These are phyloP conservation scores for Eurytoma adleriae DNA, from an alignment of 2,888 invertebrate genomes.

Conservation along the genomic window DNA sequence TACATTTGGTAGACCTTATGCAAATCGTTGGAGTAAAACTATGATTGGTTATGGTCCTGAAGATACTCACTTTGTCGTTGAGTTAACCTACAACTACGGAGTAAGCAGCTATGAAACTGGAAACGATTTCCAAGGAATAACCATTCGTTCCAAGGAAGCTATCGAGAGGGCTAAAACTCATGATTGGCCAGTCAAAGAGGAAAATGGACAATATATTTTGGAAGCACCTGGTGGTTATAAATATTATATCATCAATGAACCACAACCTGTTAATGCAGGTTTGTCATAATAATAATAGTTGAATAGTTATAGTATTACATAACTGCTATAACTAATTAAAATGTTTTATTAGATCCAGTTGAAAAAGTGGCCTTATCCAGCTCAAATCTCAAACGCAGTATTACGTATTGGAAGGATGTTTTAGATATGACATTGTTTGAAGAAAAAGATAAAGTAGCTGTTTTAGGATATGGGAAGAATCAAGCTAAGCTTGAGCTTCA, in stretches of 20 bases:
- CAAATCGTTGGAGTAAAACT: conserved; percentile 98
- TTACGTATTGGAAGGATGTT: conserved; percentile 90
- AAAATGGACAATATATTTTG: conserved; percentile 81
- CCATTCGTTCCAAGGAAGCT: conserved; percentile 87
- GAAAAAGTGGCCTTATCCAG: conserved; percentile 87
- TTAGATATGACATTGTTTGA: conserved; percentile 85
- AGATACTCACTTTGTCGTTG: conserved; percentile 95
- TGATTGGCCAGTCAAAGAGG: conserved; percentile 85
- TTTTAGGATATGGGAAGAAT: conserved; percentile 84
- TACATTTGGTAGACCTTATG: conserved; percentile 87
- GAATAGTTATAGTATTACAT: background rate
- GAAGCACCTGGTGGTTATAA: conserved; percentile 95
- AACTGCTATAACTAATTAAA: conserved; percentile 7
- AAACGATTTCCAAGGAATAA: conserved; percentile 93
- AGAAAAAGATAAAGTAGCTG: conserved; percentile 79
- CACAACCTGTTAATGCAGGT: conserved; percentile 83
- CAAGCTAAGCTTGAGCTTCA: conserved; percentile 88
- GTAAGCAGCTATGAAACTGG: conserved; percentile 91
- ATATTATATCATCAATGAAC: conserved; percentile 87
- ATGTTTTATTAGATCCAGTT: conserved; percentile 82
- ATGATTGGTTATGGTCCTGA: conserved; percentile 99
- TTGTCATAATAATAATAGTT: conserved; percentile 54
- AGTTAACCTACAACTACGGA: conserved; percentile 98
- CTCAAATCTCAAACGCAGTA: conserved; percentile 85
- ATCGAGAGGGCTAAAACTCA: conserved; percentile 84